Conservation (phyloP, 2,888 invertebrate species). For the Gymnocheta viridis region DNA sequence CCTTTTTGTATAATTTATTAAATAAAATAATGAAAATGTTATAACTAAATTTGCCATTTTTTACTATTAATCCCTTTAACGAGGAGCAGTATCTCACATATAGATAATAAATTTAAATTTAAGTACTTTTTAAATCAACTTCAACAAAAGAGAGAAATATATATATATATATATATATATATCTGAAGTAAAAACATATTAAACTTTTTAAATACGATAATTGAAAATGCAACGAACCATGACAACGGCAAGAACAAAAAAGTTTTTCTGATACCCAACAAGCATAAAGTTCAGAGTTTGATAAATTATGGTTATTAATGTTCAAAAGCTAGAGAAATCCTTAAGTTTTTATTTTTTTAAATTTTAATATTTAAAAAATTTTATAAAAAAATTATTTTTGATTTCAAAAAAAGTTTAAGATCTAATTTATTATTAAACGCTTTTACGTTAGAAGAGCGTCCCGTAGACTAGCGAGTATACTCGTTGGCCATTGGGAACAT, state of each 20-base stretch:
- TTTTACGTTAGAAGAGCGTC: too few relatives aligned
- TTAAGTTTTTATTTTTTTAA: too few relatives aligned
- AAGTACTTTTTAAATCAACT: constrained; percentile 10
- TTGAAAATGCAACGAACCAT: constrained; percentile 65
- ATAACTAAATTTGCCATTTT: neutral
- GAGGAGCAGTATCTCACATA: neutral
- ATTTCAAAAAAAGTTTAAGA: too few relatives aligned
- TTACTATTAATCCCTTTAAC: neutral
- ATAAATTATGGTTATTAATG: neutral
- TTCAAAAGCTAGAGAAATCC: too few relatives aligned
- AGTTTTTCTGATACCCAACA: neutral
- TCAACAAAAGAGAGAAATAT: neutral
- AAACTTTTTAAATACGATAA: constrained; percentile 64
- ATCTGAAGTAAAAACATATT: neutral
- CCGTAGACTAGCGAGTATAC: too few relatives aligned
- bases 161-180: too few relatives aligned
- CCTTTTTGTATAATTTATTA: too few relatives aligned
- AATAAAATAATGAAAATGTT: too few relatives aligned
- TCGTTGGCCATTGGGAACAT: too few relatives aligned
- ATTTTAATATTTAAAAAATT: too few relatives aligned
- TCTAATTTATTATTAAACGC: too few relatives aligned
- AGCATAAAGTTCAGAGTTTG: neutral
- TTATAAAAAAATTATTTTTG: too few relatives aligned
- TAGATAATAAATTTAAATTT: neutral
- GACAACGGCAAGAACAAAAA: constrained; percentile 39